Evolutionary conservation across 2,888 invertebrate species (phyloP).

Genomic region (Stictocephala bisonia): DNA sequence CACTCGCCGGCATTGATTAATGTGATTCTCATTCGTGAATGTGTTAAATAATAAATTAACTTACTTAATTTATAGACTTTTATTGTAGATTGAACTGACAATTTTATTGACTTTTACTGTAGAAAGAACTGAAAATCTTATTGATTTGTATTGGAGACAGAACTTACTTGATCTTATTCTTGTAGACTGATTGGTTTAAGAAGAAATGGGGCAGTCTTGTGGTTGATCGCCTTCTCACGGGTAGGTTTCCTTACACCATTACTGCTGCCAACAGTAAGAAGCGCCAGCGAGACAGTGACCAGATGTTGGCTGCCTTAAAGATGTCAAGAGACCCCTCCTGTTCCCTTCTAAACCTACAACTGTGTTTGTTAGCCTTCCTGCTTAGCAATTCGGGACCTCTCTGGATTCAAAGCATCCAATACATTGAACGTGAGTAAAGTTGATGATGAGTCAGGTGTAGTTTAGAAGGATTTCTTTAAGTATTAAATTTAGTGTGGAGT

Average conservation of each 20-base stretch:
- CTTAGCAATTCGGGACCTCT: conserved; percentile 2
- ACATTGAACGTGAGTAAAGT: conserved; percentile 26
- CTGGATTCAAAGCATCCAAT: conserved; percentile 14
- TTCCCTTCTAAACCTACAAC: conserved; percentile 17
- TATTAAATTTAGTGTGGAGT: too few relatives aligned
- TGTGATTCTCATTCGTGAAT: too few relatives aligned
- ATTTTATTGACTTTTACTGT: too few relatives aligned
- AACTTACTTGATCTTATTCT: too few relatives aligned
- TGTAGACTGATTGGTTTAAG: conserved; percentile 54
- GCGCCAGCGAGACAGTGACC: conserved; percentile 35
- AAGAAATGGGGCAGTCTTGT: conserved; percentile 48
- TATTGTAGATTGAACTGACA: too few relatives aligned
- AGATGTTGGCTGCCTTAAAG: conserved; percentile 28
- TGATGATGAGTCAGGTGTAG: too few relatives aligned
- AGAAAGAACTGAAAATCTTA: background rate
- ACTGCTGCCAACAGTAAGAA: conserved; percentile 20
- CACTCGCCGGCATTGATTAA: too few relatives aligned
- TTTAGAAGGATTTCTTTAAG: too few relatives aligned
- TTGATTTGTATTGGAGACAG: background rate
- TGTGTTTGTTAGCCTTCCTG: conserved; percentile 36
- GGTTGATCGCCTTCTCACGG: conserved; percentile 50
- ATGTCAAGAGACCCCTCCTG: conserved; percentile 20
- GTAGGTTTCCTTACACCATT: conserved; percentile 55
- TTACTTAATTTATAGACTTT: too few relatives aligned
- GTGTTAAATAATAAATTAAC: too few relatives aligned